Base-by-base conservation (phyloP, 2,888 invertebrate genomes). In the Drosophila lacicola region DNA sequence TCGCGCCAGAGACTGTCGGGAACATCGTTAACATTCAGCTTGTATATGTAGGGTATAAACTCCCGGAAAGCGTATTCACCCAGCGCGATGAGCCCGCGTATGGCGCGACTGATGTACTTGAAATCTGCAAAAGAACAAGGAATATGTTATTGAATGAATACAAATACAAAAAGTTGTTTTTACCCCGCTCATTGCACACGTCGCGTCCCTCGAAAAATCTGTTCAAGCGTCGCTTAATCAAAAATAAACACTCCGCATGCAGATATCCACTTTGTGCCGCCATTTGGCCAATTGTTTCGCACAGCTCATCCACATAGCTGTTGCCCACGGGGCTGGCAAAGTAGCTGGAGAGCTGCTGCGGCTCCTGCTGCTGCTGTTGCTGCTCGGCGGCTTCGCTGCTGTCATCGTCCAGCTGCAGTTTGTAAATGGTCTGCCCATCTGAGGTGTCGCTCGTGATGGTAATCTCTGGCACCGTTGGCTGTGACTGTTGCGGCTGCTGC, bases 51-150 rank as follows among this genome's bases (percentile, higher is more conserved):
- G 0, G 91, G 90, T 65, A 91, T 91, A 50, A 93, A 89, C 70
- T 93, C 92, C 0, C 93, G 81, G 46, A 92, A 91, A 2, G 92
- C 92, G 53, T 89, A 91, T 63, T 92, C 92, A 0, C 93, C 92
- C 14, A 93, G 34, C 2, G 90, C 84, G 25, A 91, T 85, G 0
- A 93, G 77, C 10, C 91, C 92, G 0, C 91, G 83, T 8, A 91
- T 64, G 4, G 90, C 86, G 3, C 92, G 84, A 56, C 91, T 91
- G 10, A 93, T 78, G 57, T 90, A 92, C 56, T 89, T 89, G 44
- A 85, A 92, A 72, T 92, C 92, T 92, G 33, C 4, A 19, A 19
- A 4, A 9, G 4, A 34, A 41, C 11, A 37, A 11, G 10, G 13
- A 14, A 0, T 0, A 39, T 6, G 14, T 39, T 51, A 13, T 36